These are phyloP conservation scores for Dromococcyx pavoninus DNA, from an alignment of 2,797 vertebrate species.

Conservation along the genomic window DNA sequence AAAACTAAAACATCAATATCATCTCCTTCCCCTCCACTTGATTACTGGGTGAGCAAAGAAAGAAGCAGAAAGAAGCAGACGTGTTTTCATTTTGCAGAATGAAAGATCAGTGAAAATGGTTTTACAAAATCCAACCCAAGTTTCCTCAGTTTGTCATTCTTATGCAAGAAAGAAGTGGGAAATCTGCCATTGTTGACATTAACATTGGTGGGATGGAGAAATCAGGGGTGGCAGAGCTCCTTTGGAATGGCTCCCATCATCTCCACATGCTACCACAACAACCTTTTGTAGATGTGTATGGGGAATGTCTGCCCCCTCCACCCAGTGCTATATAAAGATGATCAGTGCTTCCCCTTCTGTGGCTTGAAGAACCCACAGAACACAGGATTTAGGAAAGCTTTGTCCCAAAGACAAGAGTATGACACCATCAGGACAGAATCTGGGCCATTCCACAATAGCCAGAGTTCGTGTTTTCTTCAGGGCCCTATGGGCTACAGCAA, in stretches of 20 bases:
- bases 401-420: neutral
- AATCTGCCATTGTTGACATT: neutral
- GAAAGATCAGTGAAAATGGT: neutral
- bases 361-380: neutral
- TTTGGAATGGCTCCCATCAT: neutral
- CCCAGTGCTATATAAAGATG: neutral
- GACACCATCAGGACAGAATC: neutral
- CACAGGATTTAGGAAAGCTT: neutral
- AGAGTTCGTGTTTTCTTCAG: neutral
- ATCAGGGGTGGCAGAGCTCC: neutral
- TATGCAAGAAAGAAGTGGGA: neutral
- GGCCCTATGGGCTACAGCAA: neutral
- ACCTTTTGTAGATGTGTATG: neutral
- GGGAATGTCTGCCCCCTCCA: neutral
- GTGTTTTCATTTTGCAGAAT: neutral
- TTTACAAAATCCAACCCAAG: neutral
- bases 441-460: neutral
- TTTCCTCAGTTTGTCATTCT: neutral
- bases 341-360: neutral
- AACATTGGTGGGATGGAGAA: neutral
- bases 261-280: neutral
- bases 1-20: neutral
- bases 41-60: neutral
- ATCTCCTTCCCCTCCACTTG: neutral
- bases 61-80: conserved; percentile 1